Conservation (phyloP, 1,140 invertebrate species). For the Aphelenchoides besseyi region DNA sequence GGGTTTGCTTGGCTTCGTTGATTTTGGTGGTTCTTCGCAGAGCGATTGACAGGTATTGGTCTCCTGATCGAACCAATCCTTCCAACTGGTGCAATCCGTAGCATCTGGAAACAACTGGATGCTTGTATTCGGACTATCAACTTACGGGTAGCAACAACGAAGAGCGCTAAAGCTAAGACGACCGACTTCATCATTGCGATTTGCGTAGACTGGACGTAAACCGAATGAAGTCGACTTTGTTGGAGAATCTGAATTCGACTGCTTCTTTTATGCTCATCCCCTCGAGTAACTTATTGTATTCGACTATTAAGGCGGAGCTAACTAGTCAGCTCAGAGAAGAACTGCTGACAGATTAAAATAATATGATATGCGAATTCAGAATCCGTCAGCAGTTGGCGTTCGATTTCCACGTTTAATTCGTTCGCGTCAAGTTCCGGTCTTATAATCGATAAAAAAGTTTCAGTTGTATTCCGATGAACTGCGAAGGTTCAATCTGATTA, state of each 20-base stretch:
- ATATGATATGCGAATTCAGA: no score
- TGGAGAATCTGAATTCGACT: neutral
- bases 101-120: neutral
- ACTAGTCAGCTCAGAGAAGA: no score
- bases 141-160: neutral
- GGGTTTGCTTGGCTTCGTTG: neutral
- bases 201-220: neutral
- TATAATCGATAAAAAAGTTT: no score
- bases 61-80: conserved; percentile 2
- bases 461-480: no score
- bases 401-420: no score
- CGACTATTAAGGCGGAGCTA: neutral
- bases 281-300: neutral
- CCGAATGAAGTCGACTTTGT: neutral
- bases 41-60: neutral
- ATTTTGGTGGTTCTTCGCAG: neutral
- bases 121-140: neutral
- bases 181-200: neutral
- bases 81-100: neutral
- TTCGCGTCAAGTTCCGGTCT: no score
- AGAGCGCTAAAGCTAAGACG: neutral
- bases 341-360: no score
- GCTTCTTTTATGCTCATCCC: neutral
- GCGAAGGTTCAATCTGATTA: no score
- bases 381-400: no score